These are phyloP conservation scores for Sclerurus mexicanus DNA, from an alignment of 2,113 vertebrate species.

Conservation along the genomic window DNA sequence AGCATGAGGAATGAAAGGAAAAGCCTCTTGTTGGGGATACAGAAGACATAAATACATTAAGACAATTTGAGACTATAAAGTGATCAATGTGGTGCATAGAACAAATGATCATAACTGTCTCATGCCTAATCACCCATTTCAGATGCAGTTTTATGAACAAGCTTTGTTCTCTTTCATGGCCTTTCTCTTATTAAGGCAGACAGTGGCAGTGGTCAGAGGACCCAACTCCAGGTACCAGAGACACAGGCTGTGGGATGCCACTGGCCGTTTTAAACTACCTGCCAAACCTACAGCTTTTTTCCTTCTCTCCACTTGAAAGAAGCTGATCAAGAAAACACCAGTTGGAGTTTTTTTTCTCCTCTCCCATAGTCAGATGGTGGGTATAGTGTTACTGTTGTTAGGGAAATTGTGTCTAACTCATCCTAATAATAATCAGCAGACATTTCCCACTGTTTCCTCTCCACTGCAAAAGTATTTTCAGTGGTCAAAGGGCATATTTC, in stretches of 20 bases:
- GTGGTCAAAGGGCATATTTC: neutral
- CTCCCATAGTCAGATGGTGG: neutral
- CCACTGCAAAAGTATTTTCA: neutral
- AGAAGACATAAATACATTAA: constrained; percentile 10
- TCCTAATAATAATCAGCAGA: neutral
- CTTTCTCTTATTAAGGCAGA: neutral
- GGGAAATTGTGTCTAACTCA: neutral
- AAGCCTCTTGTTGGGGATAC: neutral
- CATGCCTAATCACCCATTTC: constrained; percentile 1
- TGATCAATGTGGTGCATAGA: neutral
- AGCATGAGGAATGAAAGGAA: neutral
- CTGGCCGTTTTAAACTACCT: neutral
- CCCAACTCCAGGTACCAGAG: neutral
- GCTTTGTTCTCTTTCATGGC: neutral
- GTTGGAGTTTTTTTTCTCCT: neutral
- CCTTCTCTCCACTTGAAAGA: neutral
- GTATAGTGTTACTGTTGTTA: neutral
- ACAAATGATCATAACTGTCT: neutral
- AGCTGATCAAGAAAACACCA: neutral
- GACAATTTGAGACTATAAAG: constrained; percentile 17
- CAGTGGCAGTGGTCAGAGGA: neutral
- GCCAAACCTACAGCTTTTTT: neutral
- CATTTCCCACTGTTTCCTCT: neutral
- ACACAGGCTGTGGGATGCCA: neutral
- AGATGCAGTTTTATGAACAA: neutral